phyloP scores from a whole-genome alignment of 2,888 invertebrate genomes.

The Alviniconcha strummeri region DNA sequence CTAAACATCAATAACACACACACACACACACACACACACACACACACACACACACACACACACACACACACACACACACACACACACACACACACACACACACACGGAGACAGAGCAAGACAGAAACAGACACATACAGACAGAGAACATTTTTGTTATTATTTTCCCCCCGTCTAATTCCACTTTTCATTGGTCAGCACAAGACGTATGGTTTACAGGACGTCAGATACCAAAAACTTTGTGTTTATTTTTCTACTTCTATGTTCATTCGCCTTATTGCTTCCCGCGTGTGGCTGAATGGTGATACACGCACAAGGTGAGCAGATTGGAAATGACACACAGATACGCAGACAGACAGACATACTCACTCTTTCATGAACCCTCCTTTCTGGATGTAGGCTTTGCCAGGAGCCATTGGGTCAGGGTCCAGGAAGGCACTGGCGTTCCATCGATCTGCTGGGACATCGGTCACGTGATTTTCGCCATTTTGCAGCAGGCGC shows the following conservation, averaged over 20 bases:
- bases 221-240: too few relatives aligned
- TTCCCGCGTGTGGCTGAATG: too few relatives aligned
- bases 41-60: too few relatives aligned
- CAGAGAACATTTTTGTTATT: background rate
- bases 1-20: too few relatives aligned
- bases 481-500: slow-evolving; percentile 53
- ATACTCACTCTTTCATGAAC: slow-evolving; percentile 45
- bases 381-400: slow-evolving; percentile 49
- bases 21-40: too few relatives aligned
- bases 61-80: too few relatives aligned
- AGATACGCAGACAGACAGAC: background rate
- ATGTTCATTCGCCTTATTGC: background rate
- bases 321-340: too few relatives aligned
- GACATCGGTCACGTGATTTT: slow-evolving; percentile 55
- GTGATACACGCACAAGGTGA: too few relatives aligned
- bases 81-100: too few relatives aligned
- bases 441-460: slow-evolving; percentile 54
- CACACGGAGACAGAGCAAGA: background rate
- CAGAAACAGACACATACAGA: background rate
- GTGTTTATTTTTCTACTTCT: background rate
- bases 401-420: slow-evolving; percentile 50
- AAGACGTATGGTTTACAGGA: too few relatives aligned
- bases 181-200: background rate
- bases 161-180: background rate
- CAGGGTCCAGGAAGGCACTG: slow-evolving; percentile 47